Base-by-base conservation (phyloP, 2,113 vertebrate species). In the Tor tambroides region DNA sequence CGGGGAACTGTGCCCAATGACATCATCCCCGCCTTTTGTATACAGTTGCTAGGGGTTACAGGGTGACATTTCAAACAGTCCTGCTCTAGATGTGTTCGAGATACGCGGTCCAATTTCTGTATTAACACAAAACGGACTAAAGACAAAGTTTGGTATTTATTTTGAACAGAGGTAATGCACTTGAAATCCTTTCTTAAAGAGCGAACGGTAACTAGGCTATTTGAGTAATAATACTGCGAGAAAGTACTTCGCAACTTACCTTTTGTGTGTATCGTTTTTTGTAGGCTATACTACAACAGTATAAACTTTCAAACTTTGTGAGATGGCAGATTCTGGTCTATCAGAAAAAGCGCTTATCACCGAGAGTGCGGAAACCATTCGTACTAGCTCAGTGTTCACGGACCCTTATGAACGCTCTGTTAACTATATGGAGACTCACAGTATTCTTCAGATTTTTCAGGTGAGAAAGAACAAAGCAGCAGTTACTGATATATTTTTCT, bases 391-490 rank as follows among this genome's bases (percentile, higher is more conserved):
- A 1, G 30, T 92, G 0, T 94, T 92, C 26, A 92, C 93, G 91
- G 96, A 96, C 80, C 96, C 95, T 23, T 96, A 94, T 88, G 93
- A 96, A 82, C n/a, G 90, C 6, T 91, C 95, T 7, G 38, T 95
- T 74, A 90, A 43, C 17, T 97, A 97, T 71, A 91, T 96, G 94
- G 96, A 97, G 82, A 93, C 93, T 32, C 95, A 97, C 80, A 94
- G 92, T 69, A 95, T 97, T 87, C 91, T 96, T 35, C 92, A 95
- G 87, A 94, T 97, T 89, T 96, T 97, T 90, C 95, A 97, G 96
- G 96, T 97, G 69, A 81, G 85, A 32, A 82, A 54, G 69, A 41
- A 75, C 49, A 46, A 23, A 83, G 63, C 81, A 59, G 19, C 46
- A 35, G 67, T 23, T 41, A 38, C 30, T 74, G 30, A 41, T 65